Evolutionary conservation across 2,113 vertebrate genomes (phyloP).

Genomic region (Mirza zaza): DNA sequence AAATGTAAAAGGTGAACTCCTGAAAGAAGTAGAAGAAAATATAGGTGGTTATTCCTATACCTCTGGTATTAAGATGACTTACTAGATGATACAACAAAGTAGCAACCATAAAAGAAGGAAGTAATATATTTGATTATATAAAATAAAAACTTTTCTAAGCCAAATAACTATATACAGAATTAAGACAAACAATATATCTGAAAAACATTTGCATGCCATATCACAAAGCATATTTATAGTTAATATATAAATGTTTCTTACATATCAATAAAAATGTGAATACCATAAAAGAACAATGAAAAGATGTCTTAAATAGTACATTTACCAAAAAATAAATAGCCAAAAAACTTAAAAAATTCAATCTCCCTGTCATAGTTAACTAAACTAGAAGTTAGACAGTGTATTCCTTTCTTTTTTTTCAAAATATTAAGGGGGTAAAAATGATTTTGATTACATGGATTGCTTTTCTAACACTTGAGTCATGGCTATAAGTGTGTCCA

Average conservation of each 20-base stretch:
- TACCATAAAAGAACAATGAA: not conserved
- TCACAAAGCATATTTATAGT: not conserved
- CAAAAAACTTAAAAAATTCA: not conserved
- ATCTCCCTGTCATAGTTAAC: not conserved
- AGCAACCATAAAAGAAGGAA: not conserved
- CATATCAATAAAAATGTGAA: not conserved
- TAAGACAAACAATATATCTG: not conserved
- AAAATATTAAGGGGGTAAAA: no score
- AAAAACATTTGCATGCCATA: not conserved
- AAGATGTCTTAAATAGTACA: not conserved
- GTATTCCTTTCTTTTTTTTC: no score
- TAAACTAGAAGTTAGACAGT: not conserved
- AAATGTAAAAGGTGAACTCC: not conserved
- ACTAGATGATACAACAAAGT: not conserved
- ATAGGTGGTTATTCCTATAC: not conserved
- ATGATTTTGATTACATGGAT: no score
- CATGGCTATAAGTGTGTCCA: no score
- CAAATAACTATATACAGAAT: not conserved
- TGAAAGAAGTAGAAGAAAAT: slow-evolving; percentile 1
- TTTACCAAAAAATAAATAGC: not conserved
- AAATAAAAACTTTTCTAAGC: not conserved
- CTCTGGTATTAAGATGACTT: not conserved
- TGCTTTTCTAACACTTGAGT: no score
- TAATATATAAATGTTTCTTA: not conserved
- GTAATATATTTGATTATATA: not conserved